Evolutionary conservation across 2,113 vertebrate genomes (phyloP).

Genomic region (Calidris pugnax): DNA sequence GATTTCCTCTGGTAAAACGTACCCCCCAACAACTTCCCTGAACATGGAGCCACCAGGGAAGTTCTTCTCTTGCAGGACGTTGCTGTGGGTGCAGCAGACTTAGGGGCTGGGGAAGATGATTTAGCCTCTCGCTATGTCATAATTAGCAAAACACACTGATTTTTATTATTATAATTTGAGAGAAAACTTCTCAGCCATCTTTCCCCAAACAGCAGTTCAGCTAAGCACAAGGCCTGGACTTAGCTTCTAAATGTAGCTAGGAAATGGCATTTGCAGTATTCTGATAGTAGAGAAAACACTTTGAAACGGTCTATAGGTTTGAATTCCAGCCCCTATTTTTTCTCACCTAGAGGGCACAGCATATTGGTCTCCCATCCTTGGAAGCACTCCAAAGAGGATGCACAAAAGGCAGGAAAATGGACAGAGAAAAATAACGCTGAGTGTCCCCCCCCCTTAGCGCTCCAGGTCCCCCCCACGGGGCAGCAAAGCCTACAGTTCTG

Average conservation of each 20-base stretch:
- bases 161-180: constrained; percentile 45
- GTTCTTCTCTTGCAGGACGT: not conserved
- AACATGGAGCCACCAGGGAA: not conserved
- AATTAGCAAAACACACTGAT: constrained; percentile 37
- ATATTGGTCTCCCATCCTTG: not conserved
- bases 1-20: not conserved
- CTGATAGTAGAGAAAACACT: constrained; percentile 35
- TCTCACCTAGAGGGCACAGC: constrained; percentile 40
- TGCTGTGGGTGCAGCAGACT: not conserved
- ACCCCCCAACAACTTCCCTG: not conserved
- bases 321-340: constrained; percentile 40
- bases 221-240: constrained; percentile 55
- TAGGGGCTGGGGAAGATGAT: not conserved
- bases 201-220: constrained; percentile 60
- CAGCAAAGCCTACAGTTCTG: constrained; percentile 57
- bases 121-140: constrained; percentile 24
- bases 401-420: constrained; percentile 47
- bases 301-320: constrained; percentile 1
- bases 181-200: constrained; percentile 49
- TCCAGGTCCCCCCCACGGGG: not conserved
- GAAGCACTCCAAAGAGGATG: constrained; percentile 9
- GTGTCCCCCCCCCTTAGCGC: constrained; percentile 13
- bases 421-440: constrained; percentile 24
- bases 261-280: constrained; percentile 51
- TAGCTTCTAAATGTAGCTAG: constrained; percentile 54